Percentiles rank a stretch among this genome's conserved stretches.
These are phyloP conservation scores for Sebastes minor DNA, from an alignment of 2,797 vertebrate genomes.

Conservation along the genomic window DNA sequence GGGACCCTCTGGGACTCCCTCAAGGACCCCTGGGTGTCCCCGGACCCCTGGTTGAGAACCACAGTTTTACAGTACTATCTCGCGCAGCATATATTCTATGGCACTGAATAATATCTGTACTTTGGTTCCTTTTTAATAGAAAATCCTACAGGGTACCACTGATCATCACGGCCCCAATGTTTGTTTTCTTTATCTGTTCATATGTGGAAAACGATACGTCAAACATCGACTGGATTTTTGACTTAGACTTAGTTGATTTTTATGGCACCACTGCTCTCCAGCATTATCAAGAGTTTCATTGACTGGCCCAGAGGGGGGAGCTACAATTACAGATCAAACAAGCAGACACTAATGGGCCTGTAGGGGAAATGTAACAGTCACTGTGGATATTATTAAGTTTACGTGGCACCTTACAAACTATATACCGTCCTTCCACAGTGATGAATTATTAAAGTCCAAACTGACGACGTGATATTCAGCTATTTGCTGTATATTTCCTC, in stretches of 20 bases:
- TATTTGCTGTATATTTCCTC: neutral
- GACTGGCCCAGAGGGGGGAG: conserved; percentile 29
- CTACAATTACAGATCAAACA: conserved; percentile 27
- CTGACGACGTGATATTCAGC: neutral
- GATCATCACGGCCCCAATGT: neutral
- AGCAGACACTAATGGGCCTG: neutral
- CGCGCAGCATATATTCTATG: neutral
- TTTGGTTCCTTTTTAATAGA: neutral
- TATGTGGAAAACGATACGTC: neutral
- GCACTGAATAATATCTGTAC: neutral
- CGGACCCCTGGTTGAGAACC: no score
- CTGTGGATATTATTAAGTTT: neutral
- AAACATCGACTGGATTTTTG: neutral
- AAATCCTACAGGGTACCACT: neutral
- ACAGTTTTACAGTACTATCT: neutral
- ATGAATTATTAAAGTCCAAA: neutral
- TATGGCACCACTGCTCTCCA: neutral
- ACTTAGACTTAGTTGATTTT: neutral
- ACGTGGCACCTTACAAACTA: neutral
- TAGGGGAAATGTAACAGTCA: neutral
- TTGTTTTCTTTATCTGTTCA: neutral
- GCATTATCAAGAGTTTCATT: conserved; percentile 13
- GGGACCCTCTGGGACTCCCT: no score
- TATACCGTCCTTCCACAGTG: neutral
- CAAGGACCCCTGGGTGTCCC: no score